These are phyloP conservation scores for Xestia xanthographa DNA, from an alignment of 2,888 invertebrate species.

Conservation along the genomic window DNA sequence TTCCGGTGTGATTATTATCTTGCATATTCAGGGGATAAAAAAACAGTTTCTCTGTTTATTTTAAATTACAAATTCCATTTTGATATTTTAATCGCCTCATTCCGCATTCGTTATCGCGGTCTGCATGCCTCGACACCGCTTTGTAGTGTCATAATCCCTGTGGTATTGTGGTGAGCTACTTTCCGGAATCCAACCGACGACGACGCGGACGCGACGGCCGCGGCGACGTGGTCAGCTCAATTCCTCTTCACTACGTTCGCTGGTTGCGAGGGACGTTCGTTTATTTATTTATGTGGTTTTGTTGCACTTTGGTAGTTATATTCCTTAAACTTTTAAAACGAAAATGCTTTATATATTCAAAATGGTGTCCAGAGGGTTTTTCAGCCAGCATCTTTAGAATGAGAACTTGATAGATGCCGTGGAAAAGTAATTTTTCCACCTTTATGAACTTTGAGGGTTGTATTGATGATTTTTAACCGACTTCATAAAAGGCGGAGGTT, in stretches of 20 bases:
- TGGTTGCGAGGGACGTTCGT: neutral
- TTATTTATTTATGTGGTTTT: slow-evolving; percentile 8
- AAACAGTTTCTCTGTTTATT: neutral
- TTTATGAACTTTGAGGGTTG: too few species aligned
- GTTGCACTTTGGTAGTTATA: neutral
- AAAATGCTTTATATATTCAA: neutral
- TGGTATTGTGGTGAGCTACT: neutral
- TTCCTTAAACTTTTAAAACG: neutral
- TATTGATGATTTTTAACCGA: too few species aligned
- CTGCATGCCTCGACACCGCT: neutral
- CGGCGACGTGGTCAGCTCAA: neutral
- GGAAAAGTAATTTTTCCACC: too few species aligned
- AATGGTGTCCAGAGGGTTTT: neutral
- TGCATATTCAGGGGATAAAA: neutral
- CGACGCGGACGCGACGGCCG: too few species aligned
- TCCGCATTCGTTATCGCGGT: neutral
- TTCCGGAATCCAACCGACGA: neutral
- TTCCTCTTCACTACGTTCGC: neutral
- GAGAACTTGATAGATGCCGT: too few species aligned
- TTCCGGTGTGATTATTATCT: too few species aligned
- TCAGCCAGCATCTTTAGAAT: too few species aligned
- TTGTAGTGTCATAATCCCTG: neutral
- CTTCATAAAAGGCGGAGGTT: too few species aligned
- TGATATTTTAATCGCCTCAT: neutral
- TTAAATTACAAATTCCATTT: neutral